Percentiles rank a stretch among this genome's conserved stretches.
These are phyloP conservation scores for Pseudochaenichthys georgianus DNA, from an alignment of 2,797 vertebrate genomes.

Conservation along the genomic window DNA sequence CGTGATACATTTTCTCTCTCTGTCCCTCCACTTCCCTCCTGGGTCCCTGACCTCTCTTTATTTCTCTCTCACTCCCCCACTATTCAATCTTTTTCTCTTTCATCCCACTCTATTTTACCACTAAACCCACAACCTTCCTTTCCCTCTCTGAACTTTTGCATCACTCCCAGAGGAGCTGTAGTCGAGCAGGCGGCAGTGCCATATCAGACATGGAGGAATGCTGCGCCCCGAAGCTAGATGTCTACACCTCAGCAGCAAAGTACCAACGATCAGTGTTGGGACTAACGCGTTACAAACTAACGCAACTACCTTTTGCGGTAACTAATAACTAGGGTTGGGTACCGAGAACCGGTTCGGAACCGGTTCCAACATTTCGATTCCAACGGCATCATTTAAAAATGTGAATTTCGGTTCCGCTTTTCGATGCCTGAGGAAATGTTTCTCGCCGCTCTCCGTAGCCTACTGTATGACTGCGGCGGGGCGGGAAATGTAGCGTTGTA, in stretches of 20 bases:
- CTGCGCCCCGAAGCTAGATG: constrained; percentile 23
- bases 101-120: constrained; percentile 48
- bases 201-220: constrained; percentile 36
- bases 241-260: constrained; percentile 27
- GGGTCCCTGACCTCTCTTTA: constrained; percentile 56
- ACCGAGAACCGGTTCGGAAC: no score
- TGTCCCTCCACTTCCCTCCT: constrained; percentile 31
- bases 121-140: constrained; percentile 27
- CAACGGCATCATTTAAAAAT: no score
- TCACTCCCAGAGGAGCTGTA: constrained; percentile 50
- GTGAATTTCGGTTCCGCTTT: no score
- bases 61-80: constrained; percentile 16
- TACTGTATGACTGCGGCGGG: no score
- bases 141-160: constrained; percentile 53
- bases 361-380: no score
- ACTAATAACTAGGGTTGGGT: no score
- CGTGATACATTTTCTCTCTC: constrained; percentile 44
- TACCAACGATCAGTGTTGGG: not conserved
- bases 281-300: no score
- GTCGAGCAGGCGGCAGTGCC: constrained; percentile 31
- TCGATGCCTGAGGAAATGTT: no score
- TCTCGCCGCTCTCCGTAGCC: no score
- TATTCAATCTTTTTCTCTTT: constrained; percentile 57
- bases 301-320: no score
- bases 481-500: no score